Evolutionary conservation across 1,140 invertebrate genomes (phyloP).

Genomic region (Rhizoglyphus robini): DNA sequence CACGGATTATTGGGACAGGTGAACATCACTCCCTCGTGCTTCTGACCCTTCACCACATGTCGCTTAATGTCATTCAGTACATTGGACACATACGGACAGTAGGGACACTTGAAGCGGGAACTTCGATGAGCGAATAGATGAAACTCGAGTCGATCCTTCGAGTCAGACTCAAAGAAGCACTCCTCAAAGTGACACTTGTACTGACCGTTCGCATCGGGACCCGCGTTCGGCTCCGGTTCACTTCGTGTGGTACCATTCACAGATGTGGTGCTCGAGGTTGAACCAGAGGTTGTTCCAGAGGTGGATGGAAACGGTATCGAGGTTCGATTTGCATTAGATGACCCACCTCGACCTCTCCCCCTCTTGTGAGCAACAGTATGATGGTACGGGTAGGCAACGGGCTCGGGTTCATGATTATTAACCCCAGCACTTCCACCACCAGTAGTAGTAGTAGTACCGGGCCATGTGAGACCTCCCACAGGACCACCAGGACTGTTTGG

Average conservation of each 20-base stretch:
- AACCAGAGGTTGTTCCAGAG: not conserved
- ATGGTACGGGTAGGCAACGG: too few species aligned
- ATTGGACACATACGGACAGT: not conserved
- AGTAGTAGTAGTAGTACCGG: too few species aligned
- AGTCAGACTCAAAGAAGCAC: not conserved
- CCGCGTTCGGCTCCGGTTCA: not conserved
- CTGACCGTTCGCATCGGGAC: not conserved
- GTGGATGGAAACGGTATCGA: not conserved
- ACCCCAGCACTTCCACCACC: not conserved
- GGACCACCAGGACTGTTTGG: not conserved
- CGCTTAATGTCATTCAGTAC: not conserved
- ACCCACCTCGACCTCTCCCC: not conserved
- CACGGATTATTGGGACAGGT: not conserved
- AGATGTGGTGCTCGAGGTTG: not conserved
- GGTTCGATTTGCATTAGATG: not conserved
- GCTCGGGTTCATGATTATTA: not conserved
- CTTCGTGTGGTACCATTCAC: not conserved
- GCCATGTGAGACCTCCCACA: too few species aligned
- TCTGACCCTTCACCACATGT: slow-evolving; percentile 3
- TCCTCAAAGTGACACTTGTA: not conserved
- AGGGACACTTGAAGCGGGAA: not conserved
- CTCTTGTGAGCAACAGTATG: too few species aligned
- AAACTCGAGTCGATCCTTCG: not conserved
- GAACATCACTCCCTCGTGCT: not conserved
- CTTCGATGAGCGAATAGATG: not conserved